Evolutionary conservation across 2,113 vertebrate genomes (phyloP).

Genomic region (Hepsetus odoe): DNA sequence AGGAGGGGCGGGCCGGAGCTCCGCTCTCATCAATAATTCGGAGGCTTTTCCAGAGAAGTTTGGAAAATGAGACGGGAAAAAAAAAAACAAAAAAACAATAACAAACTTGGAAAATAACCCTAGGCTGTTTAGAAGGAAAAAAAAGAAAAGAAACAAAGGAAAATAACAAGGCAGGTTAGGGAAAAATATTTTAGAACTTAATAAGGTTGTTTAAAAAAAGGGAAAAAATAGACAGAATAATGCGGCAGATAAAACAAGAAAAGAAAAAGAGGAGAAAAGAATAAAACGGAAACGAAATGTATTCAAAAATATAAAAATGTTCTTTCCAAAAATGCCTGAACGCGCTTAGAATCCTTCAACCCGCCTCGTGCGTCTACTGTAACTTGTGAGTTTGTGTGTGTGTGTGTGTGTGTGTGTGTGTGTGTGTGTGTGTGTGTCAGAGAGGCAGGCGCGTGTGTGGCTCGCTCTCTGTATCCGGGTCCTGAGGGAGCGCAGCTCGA

Average conservation of each 20-base stretch:
- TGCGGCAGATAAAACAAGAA: not conserved
- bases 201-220: too few species aligned
- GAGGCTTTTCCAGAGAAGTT: slow-evolving; percentile 50
- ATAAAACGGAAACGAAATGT: not conserved
- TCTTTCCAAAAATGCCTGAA: not conserved
- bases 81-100: too few species aligned
- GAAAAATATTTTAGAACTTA: too few species aligned
- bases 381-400: not conserved
- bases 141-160: not conserved
- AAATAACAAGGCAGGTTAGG: slow-evolving; percentile 3
- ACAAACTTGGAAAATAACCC: slow-evolving; percentile 5
- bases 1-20: slow-evolving; percentile 56
- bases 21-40: slow-evolving; percentile 71
- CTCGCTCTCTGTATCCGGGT: slow-evolving; percentile 74
- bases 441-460: slow-evolving; percentile 47
- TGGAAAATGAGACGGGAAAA: not conserved
- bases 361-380: not conserved
- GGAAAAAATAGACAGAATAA: too few species aligned
- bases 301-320: not conserved
- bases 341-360: not conserved
- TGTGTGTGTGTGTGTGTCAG: slow-evolving; percentile 23
- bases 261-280: not conserved
- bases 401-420: slow-evolving; percentile 25
- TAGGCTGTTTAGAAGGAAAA: not conserved
- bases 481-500: slow-evolving; percentile 81